Conservation (phyloP, 2,888 invertebrate genomes). For the Hetaerina titia region DNA sequence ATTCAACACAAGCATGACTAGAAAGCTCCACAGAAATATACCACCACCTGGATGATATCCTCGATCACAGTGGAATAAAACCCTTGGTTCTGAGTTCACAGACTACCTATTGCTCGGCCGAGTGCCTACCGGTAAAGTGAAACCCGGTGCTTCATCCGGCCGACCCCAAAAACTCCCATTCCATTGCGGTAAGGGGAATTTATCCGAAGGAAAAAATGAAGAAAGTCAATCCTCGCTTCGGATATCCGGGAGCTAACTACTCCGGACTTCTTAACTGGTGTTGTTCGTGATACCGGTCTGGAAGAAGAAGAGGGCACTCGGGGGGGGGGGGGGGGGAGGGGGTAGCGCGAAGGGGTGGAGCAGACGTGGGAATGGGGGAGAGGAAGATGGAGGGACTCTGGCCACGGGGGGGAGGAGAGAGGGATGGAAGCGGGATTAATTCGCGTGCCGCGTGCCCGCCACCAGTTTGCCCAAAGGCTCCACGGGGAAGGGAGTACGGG, state of each 20-base stretch:
- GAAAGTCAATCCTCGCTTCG: background rate
- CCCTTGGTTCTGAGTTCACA: too few species aligned
- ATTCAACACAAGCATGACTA: too few species aligned
- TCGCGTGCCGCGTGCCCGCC: conserved; percentile 63
- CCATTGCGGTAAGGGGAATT: background rate
- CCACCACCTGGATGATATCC: too few species aligned
- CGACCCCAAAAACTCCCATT: background rate
- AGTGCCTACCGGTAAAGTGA: background rate
- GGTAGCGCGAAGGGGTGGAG: too few species aligned
- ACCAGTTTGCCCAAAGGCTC: background rate
- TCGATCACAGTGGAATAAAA: too few species aligned
- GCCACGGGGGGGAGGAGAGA: too few species aligned
- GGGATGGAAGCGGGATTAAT: conserved; percentile 14
- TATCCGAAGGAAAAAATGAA: background rate
- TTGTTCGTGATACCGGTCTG: background rate
- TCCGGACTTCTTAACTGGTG: background rate
- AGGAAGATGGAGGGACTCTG: background rate
- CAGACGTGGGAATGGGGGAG: too few species aligned
- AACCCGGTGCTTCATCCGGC: background rate
- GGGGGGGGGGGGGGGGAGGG: background rate
- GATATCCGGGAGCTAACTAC: conserved; percentile 8
- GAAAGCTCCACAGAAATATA: too few species aligned
- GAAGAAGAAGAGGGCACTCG: background rate
- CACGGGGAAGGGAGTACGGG: background rate
- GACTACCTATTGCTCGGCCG: too few species aligned